A percentile compares a stretch with the other conserved stretches of the same genome.
These are phyloP conservation scores for Helicorthomorpha holstii DNA, from an alignment of 1,140 invertebrate genomes.

Conservation along the genomic window DNA sequence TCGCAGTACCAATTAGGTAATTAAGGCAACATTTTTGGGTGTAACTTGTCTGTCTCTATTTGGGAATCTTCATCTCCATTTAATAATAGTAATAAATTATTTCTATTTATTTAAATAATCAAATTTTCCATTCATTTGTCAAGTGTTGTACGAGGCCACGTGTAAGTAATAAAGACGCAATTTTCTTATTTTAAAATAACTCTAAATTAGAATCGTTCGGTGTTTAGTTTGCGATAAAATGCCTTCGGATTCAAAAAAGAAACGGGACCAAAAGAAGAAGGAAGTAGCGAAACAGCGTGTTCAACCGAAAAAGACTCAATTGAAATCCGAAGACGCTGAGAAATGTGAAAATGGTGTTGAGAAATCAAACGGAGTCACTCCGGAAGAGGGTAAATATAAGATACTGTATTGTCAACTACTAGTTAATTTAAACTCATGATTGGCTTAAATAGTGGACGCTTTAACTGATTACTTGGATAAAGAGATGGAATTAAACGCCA, in stretches of 20 bases:
- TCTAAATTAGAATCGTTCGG: too few relatives aligned
- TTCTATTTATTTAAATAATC: too few relatives aligned
- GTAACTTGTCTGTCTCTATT: too few relatives aligned
- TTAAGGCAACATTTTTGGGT: too few relatives aligned
- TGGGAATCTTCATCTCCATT: too few relatives aligned
- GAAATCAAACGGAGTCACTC: neutral
- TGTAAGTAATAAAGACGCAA: too few relatives aligned
- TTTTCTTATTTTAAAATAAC: too few relatives aligned
- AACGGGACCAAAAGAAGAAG: conserved; percentile 91
- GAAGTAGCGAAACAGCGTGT: conserved; percentile 62
- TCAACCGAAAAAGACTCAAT: conserved; percentile 24
- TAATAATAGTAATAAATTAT: too few relatives aligned
- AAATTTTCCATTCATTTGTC: too few relatives aligned
- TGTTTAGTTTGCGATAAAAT: too few relatives aligned
- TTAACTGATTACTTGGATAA: conserved; percentile 72
- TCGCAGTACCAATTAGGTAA: too few relatives aligned
- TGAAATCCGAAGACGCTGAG: conserved; percentile 11
- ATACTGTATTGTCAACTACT: neutral
- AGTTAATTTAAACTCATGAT: neutral
- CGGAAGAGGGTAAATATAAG: neutral
- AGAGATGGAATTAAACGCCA: conserved; percentile 77
- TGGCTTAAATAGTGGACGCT: conserved; percentile 39
- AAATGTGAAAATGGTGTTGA: neutral
- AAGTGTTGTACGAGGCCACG: too few relatives aligned
- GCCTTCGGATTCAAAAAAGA: conserved; percentile 96